A percentile compares a stretch with the other conserved stretches of the same genome.
These are phyloP conservation scores for Threskiornis aethiopicus DNA, from an alignment of 2,797 vertebrate species.

Conservation along the genomic window DNA sequence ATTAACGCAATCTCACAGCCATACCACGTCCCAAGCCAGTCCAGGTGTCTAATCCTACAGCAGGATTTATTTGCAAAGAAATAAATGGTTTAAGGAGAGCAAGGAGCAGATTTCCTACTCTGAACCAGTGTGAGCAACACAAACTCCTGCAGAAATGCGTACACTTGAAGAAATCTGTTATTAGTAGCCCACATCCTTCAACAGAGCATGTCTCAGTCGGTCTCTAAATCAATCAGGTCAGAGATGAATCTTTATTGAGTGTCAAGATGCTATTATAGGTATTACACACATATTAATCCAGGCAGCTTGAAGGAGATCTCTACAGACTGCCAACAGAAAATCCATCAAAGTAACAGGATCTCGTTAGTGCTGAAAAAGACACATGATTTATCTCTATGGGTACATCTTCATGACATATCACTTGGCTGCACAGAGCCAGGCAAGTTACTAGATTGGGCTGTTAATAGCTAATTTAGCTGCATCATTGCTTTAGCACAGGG, in stretches of 20 bases:
- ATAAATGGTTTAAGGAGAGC: background rate
- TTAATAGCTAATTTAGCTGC: background rate
- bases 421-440: background rate
- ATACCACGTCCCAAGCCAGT: background rate
- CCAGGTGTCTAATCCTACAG: background rate
- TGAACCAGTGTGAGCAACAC: accelerated
- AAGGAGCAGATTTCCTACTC: background rate
- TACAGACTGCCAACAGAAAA: slow-evolving; percentile 1
- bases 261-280: background rate
- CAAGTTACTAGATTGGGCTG: background rate
- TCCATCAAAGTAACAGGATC: slow-evolving; percentile 13
- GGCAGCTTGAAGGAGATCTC: background rate
- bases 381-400: background rate
- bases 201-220: background rate
- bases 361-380: background rate
- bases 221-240: background rate
- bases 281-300: background rate
- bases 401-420: background rate
- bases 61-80: background rate
- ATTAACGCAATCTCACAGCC: background rate
- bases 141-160: background rate
- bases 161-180: background rate
- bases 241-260: background rate
- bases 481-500: background rate
- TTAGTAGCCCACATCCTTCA: background rate